Evolutionary conservation across 1,140 invertebrate genomes (phyloP).

Genomic region (Orchesella cincta): DNA sequence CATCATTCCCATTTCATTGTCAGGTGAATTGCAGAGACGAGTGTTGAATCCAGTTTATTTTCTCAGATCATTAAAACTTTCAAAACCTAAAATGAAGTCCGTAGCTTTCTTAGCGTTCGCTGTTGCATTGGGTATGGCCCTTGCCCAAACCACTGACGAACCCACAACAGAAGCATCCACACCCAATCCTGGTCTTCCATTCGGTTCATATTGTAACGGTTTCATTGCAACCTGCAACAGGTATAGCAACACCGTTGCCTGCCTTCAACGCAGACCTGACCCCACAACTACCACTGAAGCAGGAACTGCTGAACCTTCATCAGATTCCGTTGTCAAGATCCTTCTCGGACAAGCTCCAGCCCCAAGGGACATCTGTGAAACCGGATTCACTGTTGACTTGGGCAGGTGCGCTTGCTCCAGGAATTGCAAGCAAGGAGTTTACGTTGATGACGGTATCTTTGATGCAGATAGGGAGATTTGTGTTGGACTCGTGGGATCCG

Average conservation of each 20-base stretch:
- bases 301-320: not conserved
- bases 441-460: conserved; percentile 4
- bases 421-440: conserved; percentile 1
- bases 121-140: too few relatives aligned
- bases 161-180: not conserved
- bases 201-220: not conserved
- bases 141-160: too few relatives aligned
- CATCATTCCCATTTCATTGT: too few relatives aligned
- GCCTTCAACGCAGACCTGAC: not conserved
- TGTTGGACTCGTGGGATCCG: not conserved
- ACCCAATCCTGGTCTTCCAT: not conserved
- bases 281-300: not conserved
- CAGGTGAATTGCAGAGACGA: too few relatives aligned
- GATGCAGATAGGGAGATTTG: not conserved
- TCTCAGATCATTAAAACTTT: too few relatives aligned
- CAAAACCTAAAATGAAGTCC: too few relatives aligned
- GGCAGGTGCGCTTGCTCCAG: not conserved
- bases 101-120: too few relatives aligned
- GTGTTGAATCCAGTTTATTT: too few relatives aligned
- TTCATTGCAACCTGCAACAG: not conserved
- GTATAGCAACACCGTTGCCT: not conserved
- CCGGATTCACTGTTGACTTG: not conserved
- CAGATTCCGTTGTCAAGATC: not conserved
- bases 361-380: not conserved
- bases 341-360: not conserved